These are phyloP conservation scores for Acanthosepion pharaonis DNA, from an alignment of 2,888 invertebrate genomes.

Conservation along the genomic window DNA sequence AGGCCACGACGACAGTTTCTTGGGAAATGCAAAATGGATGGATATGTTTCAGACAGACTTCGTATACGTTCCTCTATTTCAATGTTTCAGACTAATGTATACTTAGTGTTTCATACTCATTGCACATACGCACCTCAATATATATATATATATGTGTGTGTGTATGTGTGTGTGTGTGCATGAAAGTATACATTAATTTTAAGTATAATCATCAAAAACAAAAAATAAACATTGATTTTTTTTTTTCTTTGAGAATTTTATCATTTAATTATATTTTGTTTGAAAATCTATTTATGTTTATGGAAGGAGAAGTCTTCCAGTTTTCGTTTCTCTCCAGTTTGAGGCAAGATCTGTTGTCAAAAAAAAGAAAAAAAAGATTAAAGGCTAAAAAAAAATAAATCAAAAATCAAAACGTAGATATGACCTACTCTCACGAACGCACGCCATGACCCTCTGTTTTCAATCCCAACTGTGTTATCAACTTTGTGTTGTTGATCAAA, in stretches of 20 bases:
- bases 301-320: not conserved
- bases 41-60: no score
- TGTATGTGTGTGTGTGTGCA: no score
- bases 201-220: not conserved
- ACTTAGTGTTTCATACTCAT: no score
- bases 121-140: no score
- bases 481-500: not conserved
- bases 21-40: no score
- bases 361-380: not conserved
- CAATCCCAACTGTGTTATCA: not conserved
- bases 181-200: not conserved
- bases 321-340: not conserved
- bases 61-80: no score
- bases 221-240: not conserved
- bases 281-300: not conserved
- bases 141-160: no score
- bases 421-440: not conserved
- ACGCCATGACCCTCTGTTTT: not conserved
- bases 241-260: not conserved
- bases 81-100: no score
- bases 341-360: not conserved
- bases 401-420: not conserved
- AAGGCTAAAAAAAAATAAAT: not conserved
- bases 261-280: constrained; percentile 20
- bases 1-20: no score